These are phyloP conservation scores for Drosophila lini DNA, from an alignment of 1,140 invertebrate species.

Conservation along the genomic window DNA sequence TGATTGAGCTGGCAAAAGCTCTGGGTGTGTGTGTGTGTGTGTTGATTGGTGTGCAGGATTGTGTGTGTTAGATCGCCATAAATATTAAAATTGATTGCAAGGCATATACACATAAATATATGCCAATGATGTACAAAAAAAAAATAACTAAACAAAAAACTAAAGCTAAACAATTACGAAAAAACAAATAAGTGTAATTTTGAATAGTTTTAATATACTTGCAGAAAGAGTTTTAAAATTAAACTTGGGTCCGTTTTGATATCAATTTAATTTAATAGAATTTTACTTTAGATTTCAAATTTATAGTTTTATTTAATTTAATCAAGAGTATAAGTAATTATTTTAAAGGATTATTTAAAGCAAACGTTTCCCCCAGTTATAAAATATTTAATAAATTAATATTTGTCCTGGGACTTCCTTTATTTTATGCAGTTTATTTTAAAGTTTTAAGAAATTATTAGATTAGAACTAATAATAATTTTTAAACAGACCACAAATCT, in stretches of 20 bases:
- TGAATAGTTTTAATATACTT: background rate
- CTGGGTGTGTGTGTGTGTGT: constrained; percentile 14
- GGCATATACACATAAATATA: constrained; percentile 11
- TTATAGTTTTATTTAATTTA: too few species aligned
- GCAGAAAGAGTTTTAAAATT: background rate
- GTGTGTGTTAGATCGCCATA: constrained; percentile 28
- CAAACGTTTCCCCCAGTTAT: too few species aligned
- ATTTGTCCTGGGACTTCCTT: too few species aligned
- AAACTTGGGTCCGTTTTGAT: background rate
- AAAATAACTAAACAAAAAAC: constrained; percentile 2
- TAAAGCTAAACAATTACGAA: constrained; percentile 12
- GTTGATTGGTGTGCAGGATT: constrained; percentile 17
- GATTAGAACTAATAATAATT: background rate
- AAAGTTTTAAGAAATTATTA: background rate
- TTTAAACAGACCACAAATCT: background rate
- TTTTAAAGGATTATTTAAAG: too few species aligned
- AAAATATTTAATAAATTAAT: too few species aligned
- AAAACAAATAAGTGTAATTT: constrained; percentile 3
- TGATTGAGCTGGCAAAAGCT: constrained; percentile 36
- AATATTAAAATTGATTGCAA: constrained; percentile 11
- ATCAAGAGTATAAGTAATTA: too few species aligned
- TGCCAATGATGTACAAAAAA: background rate
- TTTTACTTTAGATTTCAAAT: background rate
- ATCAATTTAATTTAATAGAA: background rate
- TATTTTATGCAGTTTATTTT: background rate